Percentiles rank a stretch among this genome's conserved stretches.
phyloP scores from a whole-genome alignment of 2,888 invertebrate species.

The Agonopterix arenella region DNA sequence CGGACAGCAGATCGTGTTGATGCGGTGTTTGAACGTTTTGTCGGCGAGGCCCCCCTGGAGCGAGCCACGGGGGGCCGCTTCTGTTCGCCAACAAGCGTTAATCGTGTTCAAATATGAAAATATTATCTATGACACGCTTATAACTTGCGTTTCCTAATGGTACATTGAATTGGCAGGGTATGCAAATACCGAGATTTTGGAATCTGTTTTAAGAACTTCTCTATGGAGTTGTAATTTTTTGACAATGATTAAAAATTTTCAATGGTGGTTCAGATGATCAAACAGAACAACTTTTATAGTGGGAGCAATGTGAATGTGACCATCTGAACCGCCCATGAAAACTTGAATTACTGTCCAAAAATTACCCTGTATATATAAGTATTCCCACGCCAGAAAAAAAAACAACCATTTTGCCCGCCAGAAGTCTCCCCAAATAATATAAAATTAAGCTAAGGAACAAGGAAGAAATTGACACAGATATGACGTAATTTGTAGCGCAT shows the following conservation, averaged over 20 bases:
- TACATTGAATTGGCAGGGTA: neutral
- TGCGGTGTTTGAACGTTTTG: constrained; percentile 11
- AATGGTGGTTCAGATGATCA: no score
- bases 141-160: constrained; percentile 19
- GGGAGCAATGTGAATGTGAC: no score
- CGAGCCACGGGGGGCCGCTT: constrained; percentile 58
- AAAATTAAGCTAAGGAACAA: constrained; percentile 20
- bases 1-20: constrained; percentile 33
- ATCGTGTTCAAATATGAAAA: constrained; percentile 53
- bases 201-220: no score
- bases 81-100: constrained; percentile 41
- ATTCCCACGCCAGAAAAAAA: no score
- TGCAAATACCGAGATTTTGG: no score
- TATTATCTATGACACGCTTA: constrained; percentile 45
- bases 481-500: constrained; percentile 40
- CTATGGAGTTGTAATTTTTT: no score
- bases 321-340: no score
- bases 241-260: no score
- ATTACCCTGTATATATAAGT: no score
- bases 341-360: no score
- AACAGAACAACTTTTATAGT: no score
- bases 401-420: no score
- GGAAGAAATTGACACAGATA: constrained; percentile 19
- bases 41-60: constrained; percentile 43
- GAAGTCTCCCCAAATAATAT: constrained; percentile 8